Evolutionary conservation across 1,140 invertebrate genomes (phyloP).

Genomic region (Eubasilissa regina): DNA sequence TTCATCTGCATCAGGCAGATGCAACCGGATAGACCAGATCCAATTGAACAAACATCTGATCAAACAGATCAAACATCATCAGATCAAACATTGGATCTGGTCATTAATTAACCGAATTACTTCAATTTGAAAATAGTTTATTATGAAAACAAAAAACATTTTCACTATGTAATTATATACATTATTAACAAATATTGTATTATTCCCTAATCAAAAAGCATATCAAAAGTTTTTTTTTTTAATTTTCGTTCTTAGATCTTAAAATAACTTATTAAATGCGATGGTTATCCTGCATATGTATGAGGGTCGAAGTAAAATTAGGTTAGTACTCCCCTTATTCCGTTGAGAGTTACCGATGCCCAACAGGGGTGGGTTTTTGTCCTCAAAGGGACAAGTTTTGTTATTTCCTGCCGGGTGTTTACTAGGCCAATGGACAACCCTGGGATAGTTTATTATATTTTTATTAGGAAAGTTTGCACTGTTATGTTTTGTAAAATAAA

Average conservation of each 20-base stretch:
- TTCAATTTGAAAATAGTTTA: too few species aligned
- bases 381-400: conserved; percentile 36
- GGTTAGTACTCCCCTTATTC: conserved; percentile 34
- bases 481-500: not conserved
- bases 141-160: too few species aligned
- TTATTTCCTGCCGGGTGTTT: conserved; percentile 32
- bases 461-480: conserved; percentile 14
- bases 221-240: too few species aligned
- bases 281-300: not conserved
- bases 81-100: too few species aligned
- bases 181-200: too few species aligned
- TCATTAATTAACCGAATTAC: too few species aligned
- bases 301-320: conserved; percentile 34
- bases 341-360: conserved; percentile 37
- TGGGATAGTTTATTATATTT: conserved; percentile 10
- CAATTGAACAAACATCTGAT: too few species aligned
- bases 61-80: too few species aligned
- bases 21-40: too few species aligned
- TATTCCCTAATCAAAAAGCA: too few species aligned
- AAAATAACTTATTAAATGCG: not conserved
- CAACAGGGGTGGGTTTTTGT: conserved; percentile 33
- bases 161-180: too few species aligned
- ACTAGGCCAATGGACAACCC: conserved; percentile 14
- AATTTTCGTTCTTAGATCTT: not conserved
- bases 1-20: too few species aligned